phyloP scores from a whole-genome alignment of 2,797 vertebrate genomes.

The Kryptopterus vitreolus region DNA sequence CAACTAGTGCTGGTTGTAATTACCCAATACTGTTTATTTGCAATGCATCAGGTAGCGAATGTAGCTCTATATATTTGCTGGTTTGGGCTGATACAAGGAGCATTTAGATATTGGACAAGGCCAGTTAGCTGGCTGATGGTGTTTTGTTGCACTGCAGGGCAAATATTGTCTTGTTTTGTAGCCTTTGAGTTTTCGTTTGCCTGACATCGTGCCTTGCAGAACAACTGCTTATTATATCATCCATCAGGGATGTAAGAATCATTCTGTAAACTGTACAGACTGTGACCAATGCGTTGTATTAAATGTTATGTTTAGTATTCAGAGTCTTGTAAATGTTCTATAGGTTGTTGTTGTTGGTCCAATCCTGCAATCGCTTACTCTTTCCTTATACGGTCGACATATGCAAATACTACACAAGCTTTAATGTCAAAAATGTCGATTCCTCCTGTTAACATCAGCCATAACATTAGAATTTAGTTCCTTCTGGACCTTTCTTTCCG shows the following conservation, averaged over 20 bases:
- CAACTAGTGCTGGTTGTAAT: slow-evolving; percentile 38
- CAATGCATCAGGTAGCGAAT: slow-evolving; percentile 43
- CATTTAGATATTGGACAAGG: slow-evolving; percentile 50
- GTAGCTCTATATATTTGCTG: slow-evolving; percentile 32
- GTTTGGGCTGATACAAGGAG: slow-evolving; percentile 35
- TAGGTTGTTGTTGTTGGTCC: neutral
- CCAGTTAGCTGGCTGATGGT: slow-evolving; percentile 47
- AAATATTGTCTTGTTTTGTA: slow-evolving; percentile 45
- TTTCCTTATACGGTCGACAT: neutral
- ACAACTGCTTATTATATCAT: slow-evolving; percentile 68
- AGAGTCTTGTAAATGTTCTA: neutral
- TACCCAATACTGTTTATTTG: slow-evolving; percentile 35
- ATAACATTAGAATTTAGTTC: no score
- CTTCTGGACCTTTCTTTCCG: no score
- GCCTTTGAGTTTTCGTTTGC: slow-evolving; percentile 45
- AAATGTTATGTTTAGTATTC: slow-evolving; percentile 67
- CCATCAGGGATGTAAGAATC: slow-evolving; percentile 58
- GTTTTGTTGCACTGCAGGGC: slow-evolving; percentile 52
- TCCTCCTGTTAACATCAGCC: no score
- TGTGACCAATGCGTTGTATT: slow-evolving; percentile 66
- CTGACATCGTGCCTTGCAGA: slow-evolving; percentile 71
- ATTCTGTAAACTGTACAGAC: slow-evolving; percentile 57
- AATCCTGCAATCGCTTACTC: neutral
- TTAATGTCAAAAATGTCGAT: neutral
- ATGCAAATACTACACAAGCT: neutral